A percentile compares a stretch with the other conserved stretches of the same genome.
Conservation (phyloP, 1,140 invertebrate genomes). For the Cylas formicarius region DNA sequence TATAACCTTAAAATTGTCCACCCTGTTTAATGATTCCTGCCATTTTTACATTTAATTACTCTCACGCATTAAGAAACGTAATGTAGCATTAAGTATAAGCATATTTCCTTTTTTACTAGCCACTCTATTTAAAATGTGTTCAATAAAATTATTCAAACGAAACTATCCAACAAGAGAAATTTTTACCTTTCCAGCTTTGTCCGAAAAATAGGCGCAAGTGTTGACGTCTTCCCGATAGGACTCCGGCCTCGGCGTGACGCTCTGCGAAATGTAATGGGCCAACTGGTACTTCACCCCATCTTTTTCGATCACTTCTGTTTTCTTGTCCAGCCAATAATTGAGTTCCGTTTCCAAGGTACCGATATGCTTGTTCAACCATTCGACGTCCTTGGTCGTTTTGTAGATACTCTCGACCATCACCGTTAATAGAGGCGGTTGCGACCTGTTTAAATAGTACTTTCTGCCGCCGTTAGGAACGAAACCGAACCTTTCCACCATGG, state of each 20-base stretch:
- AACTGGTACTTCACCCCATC: constrained; percentile 51
- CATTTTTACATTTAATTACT: too few species aligned
- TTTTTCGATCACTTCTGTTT: constrained; percentile 47
- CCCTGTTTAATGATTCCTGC: too few species aligned
- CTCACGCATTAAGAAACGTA: too few species aligned
- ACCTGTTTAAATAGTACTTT: constrained; percentile 68
- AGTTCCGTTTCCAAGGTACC: constrained; percentile 61
- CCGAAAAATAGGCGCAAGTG: constrained; percentile 28
- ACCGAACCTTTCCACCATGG: constrained; percentile 45
- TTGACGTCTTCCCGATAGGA: constrained; percentile 58
- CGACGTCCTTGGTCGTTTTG: constrained; percentile 54
- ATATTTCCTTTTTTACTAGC: too few species aligned
- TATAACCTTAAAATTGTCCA: too few species aligned
- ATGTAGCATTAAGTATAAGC: too few species aligned
- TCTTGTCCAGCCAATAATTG: constrained; percentile 55
- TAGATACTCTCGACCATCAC: constrained; percentile 69
- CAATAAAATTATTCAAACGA: too few species aligned
- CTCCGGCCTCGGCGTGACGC: constrained; percentile 66
- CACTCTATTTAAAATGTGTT: too few species aligned
- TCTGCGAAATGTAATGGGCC: constrained; percentile 52
- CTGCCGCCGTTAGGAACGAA: constrained; percentile 68
- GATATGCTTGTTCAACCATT: constrained; percentile 56
- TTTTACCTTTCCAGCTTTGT: constrained; percentile 9
- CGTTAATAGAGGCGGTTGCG: constrained; percentile 73
- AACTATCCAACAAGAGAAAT: too few species aligned